Conservation (phyloP, 2,113 vertebrate species). For the Lagenorhynchus albirostris region DNA sequence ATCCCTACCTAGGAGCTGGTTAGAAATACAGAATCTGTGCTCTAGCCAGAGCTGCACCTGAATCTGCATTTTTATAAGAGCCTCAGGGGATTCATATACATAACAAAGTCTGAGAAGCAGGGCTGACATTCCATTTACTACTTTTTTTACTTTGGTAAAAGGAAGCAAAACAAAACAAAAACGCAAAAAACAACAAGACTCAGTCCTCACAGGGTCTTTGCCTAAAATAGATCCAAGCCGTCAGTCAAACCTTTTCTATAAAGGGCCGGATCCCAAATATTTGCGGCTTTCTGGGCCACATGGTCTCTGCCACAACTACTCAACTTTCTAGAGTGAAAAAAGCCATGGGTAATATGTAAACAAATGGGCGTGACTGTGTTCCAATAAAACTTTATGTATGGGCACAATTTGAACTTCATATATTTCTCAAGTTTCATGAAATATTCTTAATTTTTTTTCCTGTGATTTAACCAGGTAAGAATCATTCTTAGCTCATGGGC, state of each 20-base stretch:
- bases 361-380: not conserved
- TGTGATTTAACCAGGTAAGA: not conserved
- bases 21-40: not conserved
- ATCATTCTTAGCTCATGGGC: not conserved
- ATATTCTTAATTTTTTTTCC: not conserved
- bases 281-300: not conserved
- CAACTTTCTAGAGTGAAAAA: not conserved
- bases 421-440: not conserved
- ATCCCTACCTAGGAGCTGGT: not conserved
- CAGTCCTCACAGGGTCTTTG: not conserved
- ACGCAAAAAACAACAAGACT: not conserved
- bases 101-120: not conserved
- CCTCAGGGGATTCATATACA: not conserved
- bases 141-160: not conserved
- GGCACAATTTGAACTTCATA: not conserved
- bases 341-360: not conserved
- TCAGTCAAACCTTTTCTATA: not conserved
- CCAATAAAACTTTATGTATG: not conserved
- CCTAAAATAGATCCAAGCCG: not conserved
- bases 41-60: not conserved
- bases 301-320: not conserved
- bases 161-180: not conserved
- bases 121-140: not conserved
- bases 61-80: constrained; percentile 3
- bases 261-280: not conserved